phyloP scores from a whole-genome alignment of 2,113 vertebrate species.

The Micronycteris hirsuta region DNA sequence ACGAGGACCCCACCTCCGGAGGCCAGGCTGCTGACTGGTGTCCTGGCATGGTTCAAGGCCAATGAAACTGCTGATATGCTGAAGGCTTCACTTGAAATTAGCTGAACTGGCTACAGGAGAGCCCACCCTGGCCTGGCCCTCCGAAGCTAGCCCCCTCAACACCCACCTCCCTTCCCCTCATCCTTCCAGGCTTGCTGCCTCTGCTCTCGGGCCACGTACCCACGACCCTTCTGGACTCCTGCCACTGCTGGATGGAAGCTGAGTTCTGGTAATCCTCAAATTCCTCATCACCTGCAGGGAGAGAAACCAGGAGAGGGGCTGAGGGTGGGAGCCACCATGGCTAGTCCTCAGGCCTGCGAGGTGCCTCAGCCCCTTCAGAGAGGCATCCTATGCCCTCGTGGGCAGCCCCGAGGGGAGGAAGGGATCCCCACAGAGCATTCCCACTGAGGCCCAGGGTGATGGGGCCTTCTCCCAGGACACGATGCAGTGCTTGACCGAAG shows the following conservation, averaged over 20 bases:
- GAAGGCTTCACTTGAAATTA: background rate
- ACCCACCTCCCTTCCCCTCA: background rate
- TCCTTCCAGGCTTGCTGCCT: background rate
- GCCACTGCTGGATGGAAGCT: constrained; percentile 45
- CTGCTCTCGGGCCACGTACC: background rate
- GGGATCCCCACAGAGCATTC: background rate
- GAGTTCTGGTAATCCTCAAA: constrained; percentile 80
- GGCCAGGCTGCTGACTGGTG: fast-evolving
- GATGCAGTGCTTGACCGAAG: background rate
- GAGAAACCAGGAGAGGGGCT: background rate
- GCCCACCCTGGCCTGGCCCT: fast-evolving
- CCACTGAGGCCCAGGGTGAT: background rate
- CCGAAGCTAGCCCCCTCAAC: background rate
- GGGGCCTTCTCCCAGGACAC: fast-evolving
- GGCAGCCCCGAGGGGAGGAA: background rate
- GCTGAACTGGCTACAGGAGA: background rate
- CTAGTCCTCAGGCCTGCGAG: fast-evolving
- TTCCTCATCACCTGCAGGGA: background rate
- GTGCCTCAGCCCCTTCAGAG: background rate
- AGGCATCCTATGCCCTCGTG: background rate
- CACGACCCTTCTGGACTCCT: background rate
- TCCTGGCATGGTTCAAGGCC: fast-evolving
- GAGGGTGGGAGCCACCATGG: fast-evolving
- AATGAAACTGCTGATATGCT: fast-evolving
- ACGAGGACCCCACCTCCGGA: background rate